phyloP scores from a whole-genome alignment of 2,888 invertebrate species.

The Zeuzera pyrina region DNA sequence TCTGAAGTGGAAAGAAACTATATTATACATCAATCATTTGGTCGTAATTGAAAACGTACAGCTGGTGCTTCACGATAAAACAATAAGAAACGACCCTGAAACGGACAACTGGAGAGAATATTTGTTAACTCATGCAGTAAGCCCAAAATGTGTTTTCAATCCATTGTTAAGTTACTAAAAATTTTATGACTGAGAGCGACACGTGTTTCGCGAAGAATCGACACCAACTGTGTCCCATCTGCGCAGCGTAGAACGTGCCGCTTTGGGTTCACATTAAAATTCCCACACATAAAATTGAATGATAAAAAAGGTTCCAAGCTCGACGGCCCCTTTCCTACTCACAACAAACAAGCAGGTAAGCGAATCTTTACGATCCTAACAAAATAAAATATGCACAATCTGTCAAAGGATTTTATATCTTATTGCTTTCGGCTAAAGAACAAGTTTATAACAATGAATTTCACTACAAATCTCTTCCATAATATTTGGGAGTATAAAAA shows the following conservation, averaged over 20 bases:
- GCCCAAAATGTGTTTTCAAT: conserved; percentile 11
- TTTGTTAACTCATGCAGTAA: conserved; percentile 18
- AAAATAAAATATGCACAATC: conserved; percentile 56
- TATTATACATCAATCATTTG: conserved; percentile 50
- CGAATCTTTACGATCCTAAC: conserved; percentile 62
- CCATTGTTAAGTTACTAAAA: conserved; percentile 20
- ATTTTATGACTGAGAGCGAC: conserved; percentile 41
- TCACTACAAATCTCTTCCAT: conserved; percentile 31
- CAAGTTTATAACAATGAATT: conserved; percentile 35
- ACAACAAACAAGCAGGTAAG: conserved; percentile 72
- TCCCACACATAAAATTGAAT: conserved; percentile 69
- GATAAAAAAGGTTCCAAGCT: conserved; percentile 55
- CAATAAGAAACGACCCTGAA: conserved; percentile 31
- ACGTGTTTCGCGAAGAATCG: conserved; percentile 57
- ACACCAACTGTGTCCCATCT: conserved; percentile 60
- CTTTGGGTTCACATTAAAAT: conserved; percentile 62
- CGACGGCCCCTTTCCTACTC: conserved; percentile 57
- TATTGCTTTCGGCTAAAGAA: conserved; percentile 43
- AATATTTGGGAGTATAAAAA: conserved; percentile 39
- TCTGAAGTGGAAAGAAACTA: conserved; percentile 45
- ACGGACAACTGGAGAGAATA: conserved; percentile 19
- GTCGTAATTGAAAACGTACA: conserved; percentile 57
- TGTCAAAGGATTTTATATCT: conserved; percentile 50
- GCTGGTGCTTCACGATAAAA: conserved; percentile 39
- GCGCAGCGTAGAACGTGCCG: conserved; percentile 64